Evolutionary conservation across 2,888 invertebrate genomes (phyloP), one percentile per base, ranked within the genome.

Genomic region (Axea sp.): DNA sequence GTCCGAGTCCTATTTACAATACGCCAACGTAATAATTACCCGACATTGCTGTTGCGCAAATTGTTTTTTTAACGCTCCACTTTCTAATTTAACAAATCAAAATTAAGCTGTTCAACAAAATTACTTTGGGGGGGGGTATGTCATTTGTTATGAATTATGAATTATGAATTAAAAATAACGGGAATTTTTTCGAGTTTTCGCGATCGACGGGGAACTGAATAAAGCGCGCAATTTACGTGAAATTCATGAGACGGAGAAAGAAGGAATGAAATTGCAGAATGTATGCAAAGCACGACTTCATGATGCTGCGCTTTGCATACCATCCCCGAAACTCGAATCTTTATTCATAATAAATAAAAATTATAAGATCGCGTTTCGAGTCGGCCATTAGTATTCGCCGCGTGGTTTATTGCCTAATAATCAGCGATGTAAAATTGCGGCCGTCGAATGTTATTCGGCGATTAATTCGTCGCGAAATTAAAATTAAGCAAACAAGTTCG

Each of bases 291-390:
- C 71, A 64, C 71, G 49, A 53, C 39, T 45, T 53, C 55, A 41
- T 39, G 62, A 49, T 41, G 43, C 57, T 26, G 62, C 55, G 71
- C 62, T 71, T 71, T 71, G 71, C 62, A 64, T 72, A 64, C 49
- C 28, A 64, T 49, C 57, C 41, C 28, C 33, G 49, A 47, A 72
- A 45, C 17, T 51, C 59, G 49, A 59, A 72, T 72, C 72, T 65
- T 72, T 72, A 73, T 73, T 73, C 72, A 73, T 73, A 72, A 72
- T 59, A 73, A 73, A 60, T 59, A 65, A 65, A 73, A 71, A 71
- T 71, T 71, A 64, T 71, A 71, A 71, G 71, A 71, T 71, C 64
- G 71, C 62, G 43, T 71, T 71, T 64, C 62, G 33, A 35, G 55
- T 24, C 24, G 28, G 7, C 3, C 49, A 71, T 71, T 71, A 72